phyloP scores from a whole-genome alignment of 1,140 invertebrate genomes.

The Acromyrmex heyeri region DNA sequence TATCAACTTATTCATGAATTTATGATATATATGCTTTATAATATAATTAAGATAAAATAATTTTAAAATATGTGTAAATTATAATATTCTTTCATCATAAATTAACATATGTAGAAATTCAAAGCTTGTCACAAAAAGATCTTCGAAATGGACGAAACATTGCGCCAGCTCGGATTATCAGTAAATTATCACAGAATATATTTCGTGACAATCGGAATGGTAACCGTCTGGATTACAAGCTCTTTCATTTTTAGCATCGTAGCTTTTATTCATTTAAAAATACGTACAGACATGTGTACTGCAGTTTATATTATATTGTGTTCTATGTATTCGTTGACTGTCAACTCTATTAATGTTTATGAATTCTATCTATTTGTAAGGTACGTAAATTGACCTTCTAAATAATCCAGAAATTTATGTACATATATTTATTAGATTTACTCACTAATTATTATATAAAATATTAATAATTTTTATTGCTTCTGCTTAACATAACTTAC shows the following conservation, averaged over 20 bases:
- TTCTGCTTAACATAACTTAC: not conserved
- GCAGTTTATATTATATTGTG: not conserved
- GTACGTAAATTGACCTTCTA: constrained; percentile 9
- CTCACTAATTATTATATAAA: too few relatives aligned
- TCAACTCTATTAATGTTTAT: not conserved
- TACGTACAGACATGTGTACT: too few relatives aligned
- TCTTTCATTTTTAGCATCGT: not conserved
- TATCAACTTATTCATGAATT: not conserved
- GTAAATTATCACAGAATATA: constrained; percentile 2
- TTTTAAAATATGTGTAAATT: too few relatives aligned
- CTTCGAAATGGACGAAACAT: constrained; percentile 44
- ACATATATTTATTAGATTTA: not conserved
- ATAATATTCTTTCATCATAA: too few relatives aligned
- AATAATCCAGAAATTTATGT: not conserved
- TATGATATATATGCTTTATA: not conserved
- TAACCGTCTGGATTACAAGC: not conserved
- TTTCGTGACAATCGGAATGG: not conserved
- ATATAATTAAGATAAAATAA: not conserved
- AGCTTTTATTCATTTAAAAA: not conserved
- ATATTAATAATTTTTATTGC: not conserved
- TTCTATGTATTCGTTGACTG: not conserved
- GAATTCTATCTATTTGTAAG: constrained; percentile 27
- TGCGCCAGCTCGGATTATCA: constrained; percentile 3
- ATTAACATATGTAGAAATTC: not conserved
- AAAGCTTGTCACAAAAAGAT: constrained; percentile 28